A percentile compares a stretch with the other conserved stretches of the same genome.
Evolutionary conservation across 2,113 vertebrate genomes (phyloP).

Genomic region (Oryzias javanicus): DNA sequence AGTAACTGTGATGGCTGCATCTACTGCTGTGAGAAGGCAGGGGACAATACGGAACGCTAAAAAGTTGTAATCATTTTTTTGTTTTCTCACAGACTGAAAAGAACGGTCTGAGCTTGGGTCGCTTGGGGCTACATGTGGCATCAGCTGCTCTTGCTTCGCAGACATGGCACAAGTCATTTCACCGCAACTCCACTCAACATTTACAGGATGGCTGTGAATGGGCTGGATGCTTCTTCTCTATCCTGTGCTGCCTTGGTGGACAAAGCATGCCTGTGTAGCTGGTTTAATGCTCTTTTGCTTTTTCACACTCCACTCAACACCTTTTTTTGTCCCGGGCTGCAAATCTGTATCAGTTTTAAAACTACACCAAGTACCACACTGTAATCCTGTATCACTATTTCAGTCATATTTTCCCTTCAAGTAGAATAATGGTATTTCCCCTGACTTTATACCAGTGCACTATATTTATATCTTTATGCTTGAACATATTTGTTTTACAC

Average conservation of each 20-base stretch:
- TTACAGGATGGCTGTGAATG: constrained; percentile 45
- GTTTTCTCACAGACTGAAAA: constrained; percentile 25
- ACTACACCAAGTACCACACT: constrained; percentile 15
- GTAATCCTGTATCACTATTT: constrained; percentile 9
- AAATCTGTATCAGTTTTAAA: constrained; percentile 9
- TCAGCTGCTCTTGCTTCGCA: constrained; percentile 49
- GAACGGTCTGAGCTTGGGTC: not conserved
- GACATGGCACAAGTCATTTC: constrained; percentile 71
- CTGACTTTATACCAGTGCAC: not conserved
- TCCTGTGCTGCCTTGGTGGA: constrained; percentile 17
- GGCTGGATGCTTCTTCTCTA: constrained; percentile 4
- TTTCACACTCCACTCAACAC: constrained; percentile 4
- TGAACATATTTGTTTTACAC: constrained; percentile 54
- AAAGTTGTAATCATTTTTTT: constrained; percentile 63
- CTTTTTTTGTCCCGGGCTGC: constrained; percentile 1
- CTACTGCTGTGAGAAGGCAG: constrained; percentile 24
- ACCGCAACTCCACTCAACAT: constrained; percentile 59
- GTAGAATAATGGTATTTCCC: constrained; percentile 8
- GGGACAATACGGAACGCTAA: constrained; percentile 57
- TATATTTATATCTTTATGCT: constrained; percentile 35
- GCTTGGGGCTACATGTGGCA: constrained; percentile 36
- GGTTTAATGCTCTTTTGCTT: constrained; percentile 12
- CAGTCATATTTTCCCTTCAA: constrained; percentile 24
- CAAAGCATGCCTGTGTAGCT: constrained; percentile 29
- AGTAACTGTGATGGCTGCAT: constrained; percentile 61